Evolutionary conservation across 2,113 vertebrate species (phyloP), one percentile per base, ranked within the genome.

Genomic region (Halcyon malimbica): DNA sequence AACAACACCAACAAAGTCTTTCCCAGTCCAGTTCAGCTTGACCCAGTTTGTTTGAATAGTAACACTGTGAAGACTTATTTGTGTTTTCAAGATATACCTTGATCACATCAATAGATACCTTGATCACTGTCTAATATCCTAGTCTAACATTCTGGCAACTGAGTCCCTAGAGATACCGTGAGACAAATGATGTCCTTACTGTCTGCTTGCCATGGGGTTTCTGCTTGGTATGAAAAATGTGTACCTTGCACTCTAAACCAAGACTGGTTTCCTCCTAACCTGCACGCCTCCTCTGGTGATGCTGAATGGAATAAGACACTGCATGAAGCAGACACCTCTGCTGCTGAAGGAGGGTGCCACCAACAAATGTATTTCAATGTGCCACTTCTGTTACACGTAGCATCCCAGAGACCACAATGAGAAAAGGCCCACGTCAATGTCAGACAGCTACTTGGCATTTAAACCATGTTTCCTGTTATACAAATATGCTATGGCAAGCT

Each of bases 111-210:
- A 93, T 68, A 53, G 57, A 39, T 29, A 79, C 17, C 60, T 41
- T 37, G 54, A 93, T 68, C 21, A 79, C 46, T 56, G n/a, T 62
- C 46, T 77, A n/a, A 57, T 18, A 57, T 92, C 53, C 68, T 93
- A 73, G 35, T 62, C 46, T 75, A n/a, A 57, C 56, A 57, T 92
- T 53, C 68, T 91, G 86, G 77, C 86, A 92, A 83, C 65, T 42
- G 51, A 81, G 50, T 79, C 73, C 48, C 65, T 79, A 60, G 75
- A n/a, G 8, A 51, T 77, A 62, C 37, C 37, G 35, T 18, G 24
- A 82, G 29, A 59, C 39, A 80, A 59, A 60, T 31, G 19, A 54
- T 19, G 28, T 80, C 60, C 28, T 69, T n/a, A 24, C 35, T 68
- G 60, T 39, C 56, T 75, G 8, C 29, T 78, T 60, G 60, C 48